Conservation (phyloP, 2,797 vertebrate genomes). For the Eulemur albifrons region DNA sequence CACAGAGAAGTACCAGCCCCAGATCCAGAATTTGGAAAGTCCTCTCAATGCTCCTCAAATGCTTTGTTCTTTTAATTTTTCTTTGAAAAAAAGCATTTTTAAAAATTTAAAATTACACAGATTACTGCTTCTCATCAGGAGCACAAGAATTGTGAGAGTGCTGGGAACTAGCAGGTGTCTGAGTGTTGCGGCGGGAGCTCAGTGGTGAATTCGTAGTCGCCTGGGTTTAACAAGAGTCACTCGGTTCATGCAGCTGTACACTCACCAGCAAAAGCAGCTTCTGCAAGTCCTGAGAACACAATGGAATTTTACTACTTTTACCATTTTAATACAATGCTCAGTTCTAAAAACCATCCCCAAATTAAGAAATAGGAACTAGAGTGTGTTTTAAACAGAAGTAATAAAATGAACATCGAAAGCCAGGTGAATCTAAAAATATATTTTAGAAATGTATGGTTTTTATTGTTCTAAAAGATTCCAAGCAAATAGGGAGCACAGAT, state of each 20-base stretch:
- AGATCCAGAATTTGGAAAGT: slow-evolving; percentile 2
- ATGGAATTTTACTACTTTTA: background rate
- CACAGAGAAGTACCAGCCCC: background rate
- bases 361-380: background rate
- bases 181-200: background rate
- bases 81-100: background rate
- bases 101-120: background rate
- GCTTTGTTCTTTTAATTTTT: background rate
- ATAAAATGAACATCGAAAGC: slow-evolving; percentile 27
- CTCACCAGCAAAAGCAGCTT: background rate
- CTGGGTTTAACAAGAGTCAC: background rate
- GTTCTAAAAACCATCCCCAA: background rate
- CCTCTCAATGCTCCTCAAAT: background rate
- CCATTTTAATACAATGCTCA: background rate
- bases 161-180: background rate
- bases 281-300: background rate
- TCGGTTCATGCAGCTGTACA: background rate
- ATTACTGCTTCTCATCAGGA: background rate
- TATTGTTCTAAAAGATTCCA: background rate
- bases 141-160: background rate
- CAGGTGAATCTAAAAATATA: background rate
- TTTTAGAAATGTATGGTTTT: background rate
- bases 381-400: background rate
- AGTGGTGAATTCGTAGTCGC: background rate
- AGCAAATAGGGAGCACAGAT: background rate